A percentile compares a stretch with the other conserved stretches of the same genome.
phyloP scores from a whole-genome alignment of 2,797 vertebrate species.

The Onychomys arenicola region DNA sequence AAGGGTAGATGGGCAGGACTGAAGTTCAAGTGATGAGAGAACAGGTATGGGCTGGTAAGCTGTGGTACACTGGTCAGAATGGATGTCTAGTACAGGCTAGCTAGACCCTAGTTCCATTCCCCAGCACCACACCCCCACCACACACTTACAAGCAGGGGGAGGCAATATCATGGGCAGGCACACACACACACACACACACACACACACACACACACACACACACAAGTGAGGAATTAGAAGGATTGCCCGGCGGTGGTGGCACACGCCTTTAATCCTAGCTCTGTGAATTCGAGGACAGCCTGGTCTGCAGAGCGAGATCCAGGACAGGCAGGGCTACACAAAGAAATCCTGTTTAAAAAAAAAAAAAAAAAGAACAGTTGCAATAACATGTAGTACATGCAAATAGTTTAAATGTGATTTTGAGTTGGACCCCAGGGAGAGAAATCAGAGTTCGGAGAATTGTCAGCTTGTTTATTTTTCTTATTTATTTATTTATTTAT shows the following conservation, averaged over 20 bases:
- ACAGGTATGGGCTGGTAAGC: background rate
- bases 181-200: too few relatives aligned
- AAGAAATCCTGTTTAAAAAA: background rate
- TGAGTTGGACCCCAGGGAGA: background rate
- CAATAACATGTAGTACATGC: background rate
- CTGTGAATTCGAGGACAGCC: background rate
- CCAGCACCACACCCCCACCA: background rate
- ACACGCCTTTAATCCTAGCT: background rate
- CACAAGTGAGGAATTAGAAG: background rate
- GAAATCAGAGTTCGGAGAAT: background rate
- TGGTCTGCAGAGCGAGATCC: too few relatives aligned
- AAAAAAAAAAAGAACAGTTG: background rate
- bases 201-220: background rate
- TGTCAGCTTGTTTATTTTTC: background rate
- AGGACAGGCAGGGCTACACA: background rate
- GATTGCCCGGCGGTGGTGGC: background rate
- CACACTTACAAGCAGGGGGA: background rate
- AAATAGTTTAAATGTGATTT: constrained; percentile 25
- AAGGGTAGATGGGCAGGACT: background rate
- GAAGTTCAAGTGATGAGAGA: background rate
- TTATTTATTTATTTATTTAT: background rate
- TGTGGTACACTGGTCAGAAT: background rate
- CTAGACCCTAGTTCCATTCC: background rate
- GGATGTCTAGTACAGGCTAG: background rate
- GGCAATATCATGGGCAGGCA: background rate